Base-by-base conservation (phyloP, 2,797 vertebrate genomes). In the Rhodeus uyekii region DNA sequence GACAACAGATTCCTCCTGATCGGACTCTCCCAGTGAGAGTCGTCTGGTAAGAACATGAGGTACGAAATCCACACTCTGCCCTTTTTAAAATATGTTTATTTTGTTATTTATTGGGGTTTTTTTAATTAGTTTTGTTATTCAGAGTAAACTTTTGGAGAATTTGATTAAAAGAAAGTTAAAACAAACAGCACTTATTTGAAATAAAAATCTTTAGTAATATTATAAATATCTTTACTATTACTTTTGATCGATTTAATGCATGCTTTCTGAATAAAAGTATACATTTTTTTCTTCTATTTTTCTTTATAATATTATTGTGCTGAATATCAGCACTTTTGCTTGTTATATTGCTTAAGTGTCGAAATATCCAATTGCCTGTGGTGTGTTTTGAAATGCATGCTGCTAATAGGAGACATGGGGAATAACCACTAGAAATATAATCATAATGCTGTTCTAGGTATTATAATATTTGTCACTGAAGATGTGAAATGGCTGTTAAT, bases 351-450 rank as follows among this genome's bases (percentile, higher is more conserved):
- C 55, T 76, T 76, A 75, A 61, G 18, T 44, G 53, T 42, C 18
- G 18, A 39, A 36, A 61, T 44, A 10, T 80, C 67, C 38, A 46
- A 12, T 39, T 14, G 46, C 32, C 63, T 67, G 63, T 68, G 14
- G 63, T 67, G 24, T 42, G 18, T 58, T 80, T 72, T 81, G 34
- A 81, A 53, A 67, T 38, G 32, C 46, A 34, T 4, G 22, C 80
- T 58, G 29, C 38, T 60, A 80, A 73, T 34, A 19, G 75, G 5
- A 53, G 46, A 65, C 64, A 34, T 50, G 38, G 22, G 55, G 64
- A 81, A 63, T 53, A 32, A 27, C 46, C 34, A 81, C 69, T 60
- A 39, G 80, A 64, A 81, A 81, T 73, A 39, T 42, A 50, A 81
- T 81, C 60, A 55, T 64, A 64, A 67, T 61, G 36, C 8, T 55